Evolutionary conservation across 1,140 invertebrate genomes (phyloP), one percentile per base, ranked within the genome.

Genomic region (Euwallacea fornicatus): DNA sequence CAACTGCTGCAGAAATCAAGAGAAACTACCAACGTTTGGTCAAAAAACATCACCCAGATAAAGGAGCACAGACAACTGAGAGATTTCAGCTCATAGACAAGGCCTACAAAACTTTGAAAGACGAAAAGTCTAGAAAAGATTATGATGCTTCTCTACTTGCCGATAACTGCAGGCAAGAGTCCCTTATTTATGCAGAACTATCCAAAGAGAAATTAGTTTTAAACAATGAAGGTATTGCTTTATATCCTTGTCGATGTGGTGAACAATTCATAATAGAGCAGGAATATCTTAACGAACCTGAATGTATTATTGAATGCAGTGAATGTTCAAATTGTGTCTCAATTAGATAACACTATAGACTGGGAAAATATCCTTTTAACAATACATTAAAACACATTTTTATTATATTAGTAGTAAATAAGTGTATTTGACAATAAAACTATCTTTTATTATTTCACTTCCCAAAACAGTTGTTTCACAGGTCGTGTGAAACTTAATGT

Each of bases 281-380:
- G 66, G 76, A 77, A 69, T 83, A 86, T 62, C 69, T 84, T 59
- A 60, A 78, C 15, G 74, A 83, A 46, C 76, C 80, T 59, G 81
- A 86, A 75, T 81, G 83, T 71, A 73, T 83, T 8, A 80, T 90
- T 64, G 82, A 82, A 47, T 91, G 90, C 81, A 83, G 86, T 76
- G 86, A 89, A 76, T 91, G 89, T 81, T 90, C 88, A 7, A 85
- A 90, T 78, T 81, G 83, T 68, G 85, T 90, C 73, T 76, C 85
- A 76, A 81, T 90, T 42, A 83, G 71, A 66, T 76, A 67, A 43
- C 4, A 61, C 21, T 4, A 33, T 33, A 33, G 21, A 33, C 15
- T 66, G 42, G 21, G 46, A 66, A 66, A 55, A 33, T 33, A 33
- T 33, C 21, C 21, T 33, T 33, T 33, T 33, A 33, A 33, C 4